Percentiles rank a stretch among this genome's conserved stretches.
Conservation (phyloP, 2,797 vertebrate species). For the Chloroceryle amazona region DNA sequence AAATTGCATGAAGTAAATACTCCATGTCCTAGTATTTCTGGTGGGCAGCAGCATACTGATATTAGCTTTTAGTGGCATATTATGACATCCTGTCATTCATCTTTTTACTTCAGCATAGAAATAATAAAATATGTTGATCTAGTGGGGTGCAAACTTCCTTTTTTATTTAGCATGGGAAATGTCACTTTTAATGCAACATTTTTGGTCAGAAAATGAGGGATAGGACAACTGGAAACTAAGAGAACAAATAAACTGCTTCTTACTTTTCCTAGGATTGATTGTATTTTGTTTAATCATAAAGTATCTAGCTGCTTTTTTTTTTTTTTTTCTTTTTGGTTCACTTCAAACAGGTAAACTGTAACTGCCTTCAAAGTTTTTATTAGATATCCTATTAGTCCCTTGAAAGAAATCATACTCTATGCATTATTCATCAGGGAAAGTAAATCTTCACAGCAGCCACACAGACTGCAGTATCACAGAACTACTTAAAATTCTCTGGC, state of each 20-base stretch:
- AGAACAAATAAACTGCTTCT: neutral
- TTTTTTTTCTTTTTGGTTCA: neutral
- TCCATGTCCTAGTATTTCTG: neutral
- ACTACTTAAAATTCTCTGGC: slow-evolving; percentile 46
- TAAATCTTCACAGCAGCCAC: slow-evolving; percentile 30
- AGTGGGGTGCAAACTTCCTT: neutral
- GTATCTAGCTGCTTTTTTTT: neutral
- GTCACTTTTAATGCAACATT: neutral
- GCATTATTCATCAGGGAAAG: slow-evolving; percentile 34
- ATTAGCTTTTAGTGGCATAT: neutral
- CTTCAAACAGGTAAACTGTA: slow-evolving; percentile 34
- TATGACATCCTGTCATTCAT: neutral
- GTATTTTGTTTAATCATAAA: neutral
- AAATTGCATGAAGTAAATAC: neutral
- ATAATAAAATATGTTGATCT: neutral
- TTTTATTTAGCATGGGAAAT: neutral
- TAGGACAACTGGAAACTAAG: neutral
- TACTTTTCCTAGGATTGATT: neutral
- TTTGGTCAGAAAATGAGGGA: neutral
- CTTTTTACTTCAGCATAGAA: neutral
- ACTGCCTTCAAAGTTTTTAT: neutral
- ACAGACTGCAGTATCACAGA: neutral
- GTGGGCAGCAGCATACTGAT: neutral
- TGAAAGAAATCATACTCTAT: slow-evolving; percentile 10
- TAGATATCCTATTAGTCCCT: slow-evolving; percentile 13